Base-by-base conservation (phyloP, 92 coral and sea anemone species). In the Plumapathes pennacea region DNA sequence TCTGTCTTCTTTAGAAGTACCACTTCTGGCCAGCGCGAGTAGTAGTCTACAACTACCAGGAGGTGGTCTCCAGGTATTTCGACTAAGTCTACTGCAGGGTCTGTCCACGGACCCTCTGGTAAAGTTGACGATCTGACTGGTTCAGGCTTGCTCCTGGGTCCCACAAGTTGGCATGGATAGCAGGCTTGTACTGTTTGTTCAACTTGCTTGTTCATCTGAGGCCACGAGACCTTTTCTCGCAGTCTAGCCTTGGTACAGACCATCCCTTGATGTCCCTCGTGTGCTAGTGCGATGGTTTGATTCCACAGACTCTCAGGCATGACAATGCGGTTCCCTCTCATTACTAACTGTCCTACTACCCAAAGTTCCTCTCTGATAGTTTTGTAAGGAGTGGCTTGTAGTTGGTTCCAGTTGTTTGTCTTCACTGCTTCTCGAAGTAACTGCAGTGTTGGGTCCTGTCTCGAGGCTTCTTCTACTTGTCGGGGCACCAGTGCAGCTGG, bases 91-190 rank as follows among this genome's bases (percentile, higher is more conserved):
- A 69, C 65, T 3, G 71, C 51, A 4, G 61, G 41, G 62, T 88
- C 87, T 4, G 22, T 25, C 90, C 84, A 78, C 1, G 84, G 86
- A 1, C 65, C 84, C 29, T 83, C 77, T 2, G 77, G 84, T 22
- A 78, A 66, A 8, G 20, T 63, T 11, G 84, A 83, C 34, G 86
- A 76, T 31, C 74, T 51, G 20, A 69, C 52, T 8, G 81, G 88
- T 38, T 85, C 84, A 28, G 88, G 57, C 36, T 61, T 73, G 18
- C 41, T 22, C 69, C 80, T 63, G 26, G 79, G 83, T 10, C 80
- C 83, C 6, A 73, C 65, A 18, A 64, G 67, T 67, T 57, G 86
- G 66, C 71, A 72, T 11, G 76, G 76, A 46, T 80, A 46, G 36
- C 76, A 72, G 0, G 70, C 49, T 39, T 15, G 31, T 22, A 78